A percentile compares a stretch with the other conserved stretches of the same genome.
Conservation (phyloP, 2,113 vertebrate genomes). For the Taurulus bubalis region DNA sequence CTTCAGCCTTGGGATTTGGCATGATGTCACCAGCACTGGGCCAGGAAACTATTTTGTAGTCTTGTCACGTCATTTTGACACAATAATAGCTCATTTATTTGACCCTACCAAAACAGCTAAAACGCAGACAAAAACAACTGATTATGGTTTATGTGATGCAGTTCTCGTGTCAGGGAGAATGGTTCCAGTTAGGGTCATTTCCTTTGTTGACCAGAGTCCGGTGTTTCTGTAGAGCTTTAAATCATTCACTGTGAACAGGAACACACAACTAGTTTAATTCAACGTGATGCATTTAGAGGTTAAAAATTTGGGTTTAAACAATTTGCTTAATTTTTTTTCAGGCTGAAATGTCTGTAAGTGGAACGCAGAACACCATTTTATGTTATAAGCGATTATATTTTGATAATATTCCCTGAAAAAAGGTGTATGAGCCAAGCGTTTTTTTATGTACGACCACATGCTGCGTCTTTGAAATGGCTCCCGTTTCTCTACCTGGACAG, state of each 20-base stretch:
- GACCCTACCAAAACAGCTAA: slow-evolving; percentile 35
- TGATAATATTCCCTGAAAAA: background rate
- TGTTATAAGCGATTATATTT: background rate
- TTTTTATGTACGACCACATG: background rate
- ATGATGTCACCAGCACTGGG: slow-evolving; percentile 74
- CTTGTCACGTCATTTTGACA: slow-evolving; percentile 25
- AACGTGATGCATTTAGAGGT: background rate
- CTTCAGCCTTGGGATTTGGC: slow-evolving; percentile 53
- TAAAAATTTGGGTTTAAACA: background rate
- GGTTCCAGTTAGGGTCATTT: slow-evolving; percentile 36
- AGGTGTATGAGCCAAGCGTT: background rate
- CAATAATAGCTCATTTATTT: slow-evolving; percentile 48
- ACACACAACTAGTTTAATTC: background rate
- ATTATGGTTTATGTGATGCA: slow-evolving; percentile 14
- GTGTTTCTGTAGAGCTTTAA: slow-evolving; percentile 18
- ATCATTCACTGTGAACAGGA: background rate
- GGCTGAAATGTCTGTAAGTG: background rate
- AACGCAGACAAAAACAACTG: slow-evolving; percentile 1
- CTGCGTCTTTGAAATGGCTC: background rate
- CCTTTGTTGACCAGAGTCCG: slow-evolving; percentile 16
- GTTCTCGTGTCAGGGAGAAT: background rate
- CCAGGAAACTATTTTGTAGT: slow-evolving; percentile 62
- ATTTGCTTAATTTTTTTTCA: background rate
- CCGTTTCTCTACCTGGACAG: background rate
- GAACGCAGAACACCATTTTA: background rate